These are phyloP conservation scores for Cyanistes caeruleus DNA, from an alignment of 2,113 vertebrate species.

Conservation along the genomic window DNA sequence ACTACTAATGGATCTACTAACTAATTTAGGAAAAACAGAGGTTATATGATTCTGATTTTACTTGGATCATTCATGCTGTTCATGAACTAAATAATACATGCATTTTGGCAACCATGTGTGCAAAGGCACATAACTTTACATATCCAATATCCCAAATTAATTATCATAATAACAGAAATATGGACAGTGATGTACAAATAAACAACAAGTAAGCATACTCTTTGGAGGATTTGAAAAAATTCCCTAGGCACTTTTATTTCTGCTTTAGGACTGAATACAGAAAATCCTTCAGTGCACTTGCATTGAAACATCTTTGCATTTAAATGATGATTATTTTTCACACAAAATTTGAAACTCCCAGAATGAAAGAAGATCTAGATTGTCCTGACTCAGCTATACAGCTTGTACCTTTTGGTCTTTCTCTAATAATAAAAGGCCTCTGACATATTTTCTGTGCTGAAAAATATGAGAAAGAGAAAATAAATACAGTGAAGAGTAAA, in stretches of 20 bases:
- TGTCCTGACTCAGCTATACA: neutral
- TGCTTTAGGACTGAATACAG: neutral
- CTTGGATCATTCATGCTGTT: neutral
- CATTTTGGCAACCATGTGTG: neutral
- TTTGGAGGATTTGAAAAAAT: neutral
- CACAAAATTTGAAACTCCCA: neutral
- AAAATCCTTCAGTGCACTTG: neutral
- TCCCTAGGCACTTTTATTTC: neutral
- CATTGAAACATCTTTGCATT: neutral
- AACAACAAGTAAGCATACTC: neutral
- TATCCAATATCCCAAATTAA: neutral
- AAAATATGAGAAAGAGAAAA: conserved; percentile 2
- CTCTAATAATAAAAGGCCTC: neutral
- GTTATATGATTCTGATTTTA: neutral
- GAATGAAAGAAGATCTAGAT: neutral
- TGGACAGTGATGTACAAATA: neutral
- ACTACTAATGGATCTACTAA: neutral
- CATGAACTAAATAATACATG: neutral
- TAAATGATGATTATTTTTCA: neutral
- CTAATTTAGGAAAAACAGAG: neutral
- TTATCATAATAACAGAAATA: neutral
- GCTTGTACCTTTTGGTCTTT: neutral
- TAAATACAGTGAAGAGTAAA: conserved; percentile 19
- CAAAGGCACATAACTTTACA: neutral
- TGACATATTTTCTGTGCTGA: conserved; percentile 1